Conservation (phyloP, 1,140 invertebrate genomes). For the Drosophila navojoa region DNA sequence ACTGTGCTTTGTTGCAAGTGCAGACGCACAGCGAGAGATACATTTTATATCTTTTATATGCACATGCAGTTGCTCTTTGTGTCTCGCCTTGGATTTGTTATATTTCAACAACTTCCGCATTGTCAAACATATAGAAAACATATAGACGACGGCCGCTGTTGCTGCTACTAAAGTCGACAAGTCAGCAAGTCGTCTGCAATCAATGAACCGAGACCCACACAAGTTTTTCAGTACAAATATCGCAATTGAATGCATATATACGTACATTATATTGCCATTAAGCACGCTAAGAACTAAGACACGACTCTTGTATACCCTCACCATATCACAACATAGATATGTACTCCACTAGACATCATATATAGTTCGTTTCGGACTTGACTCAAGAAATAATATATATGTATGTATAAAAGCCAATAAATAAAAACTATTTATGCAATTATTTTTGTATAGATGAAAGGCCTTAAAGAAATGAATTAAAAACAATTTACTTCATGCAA, state of each 20-base stretch:
- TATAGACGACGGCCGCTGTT: conserved; percentile 14
- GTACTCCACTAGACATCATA: background rate
- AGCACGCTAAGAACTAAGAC: background rate
- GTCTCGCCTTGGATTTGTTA: conserved; percentile 77
- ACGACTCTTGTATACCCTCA: conserved; percentile 11
- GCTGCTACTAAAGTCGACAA: conserved; percentile 28
- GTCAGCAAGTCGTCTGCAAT: conserved; percentile 55
- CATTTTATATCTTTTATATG: conserved; percentile 25
- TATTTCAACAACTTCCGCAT: conserved; percentile 77
- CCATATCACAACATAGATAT: background rate
- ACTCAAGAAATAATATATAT: too few species aligned
- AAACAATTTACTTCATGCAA: too few species aligned
- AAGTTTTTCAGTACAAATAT: conserved; percentile 43
- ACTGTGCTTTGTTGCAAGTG: conserved; percentile 69
- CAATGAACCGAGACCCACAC: conserved; percentile 61
- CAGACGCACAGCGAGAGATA: conserved; percentile 48
- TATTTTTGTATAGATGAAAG: too few species aligned
- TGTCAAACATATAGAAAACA: conserved; percentile 69
- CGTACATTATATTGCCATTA: conserved; percentile 28
- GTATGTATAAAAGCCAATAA: too few species aligned
- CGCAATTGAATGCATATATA: conserved; percentile 15
- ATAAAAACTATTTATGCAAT: too few species aligned
- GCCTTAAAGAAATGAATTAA: too few species aligned
- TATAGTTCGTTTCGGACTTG: too few species aligned
- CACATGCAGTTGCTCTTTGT: conserved; percentile 69